Evolutionary conservation across 1,140 invertebrate species (phyloP), one percentile per base, ranked within the genome.

Genomic region (Cephus cinctus): DNA sequence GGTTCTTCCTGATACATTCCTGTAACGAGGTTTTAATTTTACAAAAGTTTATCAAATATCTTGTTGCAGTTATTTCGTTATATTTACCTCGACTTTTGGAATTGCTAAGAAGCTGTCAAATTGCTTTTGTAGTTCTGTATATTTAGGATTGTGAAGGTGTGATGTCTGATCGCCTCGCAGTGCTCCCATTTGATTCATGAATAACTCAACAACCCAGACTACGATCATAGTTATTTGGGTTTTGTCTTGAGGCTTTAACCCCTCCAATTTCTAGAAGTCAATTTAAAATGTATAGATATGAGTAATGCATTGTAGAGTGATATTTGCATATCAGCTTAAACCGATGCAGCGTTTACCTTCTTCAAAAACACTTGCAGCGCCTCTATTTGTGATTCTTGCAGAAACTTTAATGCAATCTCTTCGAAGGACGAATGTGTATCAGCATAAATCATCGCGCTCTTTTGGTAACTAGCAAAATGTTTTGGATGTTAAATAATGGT

Each of bases 341-440:
- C n/a, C n/a, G n/a, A n/a, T n/a, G n/a, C n/a, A n/a, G n/a, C n/a
- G n/a, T n/a, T 61, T 61, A 89, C 85, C 63, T 87, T 87, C 25
- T 83, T 80, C 5, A 98, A 74, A 69, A 93, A 97, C 12, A 86
- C 85, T 74, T 94, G 92, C 20, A 98, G 75, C 1, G 94, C 89
- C 63, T 90, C 83, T 44, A 90, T 86, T 67, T 96, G 81, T 41
- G 87, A 81, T 4, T 88, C 78, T 73, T 91, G 82, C 36, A 98
- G 80, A 73, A 98, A 97, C 71, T 97, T 97, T 0, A 98, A 77
- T 25, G 92, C 90, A 16, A 98, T 84, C 65, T 94, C 91, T 78
- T 98, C 95, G 74, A 98, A 98, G 9, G 92, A 91, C n/a, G 86
- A 87, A 58, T 90, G 83, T 0, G 92, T 94, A 60, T 92, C 84